A percentile compares a stretch with the other conserved stretches of the same genome.
Evolutionary conservation across 37 sponge, comb jelly and placozoan species (phyloP).

Genomic region (Geodia barretti): DNA sequence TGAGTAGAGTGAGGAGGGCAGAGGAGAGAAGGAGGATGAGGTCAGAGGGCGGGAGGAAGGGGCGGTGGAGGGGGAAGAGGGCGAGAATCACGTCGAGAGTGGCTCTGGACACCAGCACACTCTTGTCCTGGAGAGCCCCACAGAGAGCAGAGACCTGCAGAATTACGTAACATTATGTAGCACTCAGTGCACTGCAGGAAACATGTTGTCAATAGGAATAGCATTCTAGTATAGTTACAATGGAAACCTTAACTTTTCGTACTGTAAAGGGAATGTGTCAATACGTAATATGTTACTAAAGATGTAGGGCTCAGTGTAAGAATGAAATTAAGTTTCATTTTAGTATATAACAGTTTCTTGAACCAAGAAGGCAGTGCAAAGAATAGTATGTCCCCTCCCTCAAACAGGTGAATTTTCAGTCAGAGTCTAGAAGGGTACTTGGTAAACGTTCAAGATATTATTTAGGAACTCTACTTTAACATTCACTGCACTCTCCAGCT

Average conservation of each 20-base stretch:
- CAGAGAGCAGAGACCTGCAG: slow-evolving; percentile 62
- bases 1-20: slow-evolving; percentile 73
- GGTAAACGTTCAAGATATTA: no score
- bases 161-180: background rate
- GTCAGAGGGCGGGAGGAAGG: slow-evolving; percentile 33
- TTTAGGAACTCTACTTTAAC: no score
- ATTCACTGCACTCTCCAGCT: no score
- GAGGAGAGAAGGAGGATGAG: slow-evolving; percentile 42
- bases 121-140: slow-evolving; percentile 72
- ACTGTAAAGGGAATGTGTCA: background rate
- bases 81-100: slow-evolving; percentile 61
- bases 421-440: no score
- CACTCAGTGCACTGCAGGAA: background rate
- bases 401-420: no score
- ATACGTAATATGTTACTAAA: background rate
- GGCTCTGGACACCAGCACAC: slow-evolving; percentile 62
- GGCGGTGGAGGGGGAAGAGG: slow-evolving; percentile 70
- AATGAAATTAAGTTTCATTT: no score
- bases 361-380: no score
- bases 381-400: no score
- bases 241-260: background rate
- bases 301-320: no score
- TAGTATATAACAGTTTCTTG: no score
- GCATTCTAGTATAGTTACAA: no score
- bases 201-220: no score